phyloP scores from a whole-genome alignment of 2,113 vertebrate genomes.

The Gasterosteus nipponicus region DNA sequence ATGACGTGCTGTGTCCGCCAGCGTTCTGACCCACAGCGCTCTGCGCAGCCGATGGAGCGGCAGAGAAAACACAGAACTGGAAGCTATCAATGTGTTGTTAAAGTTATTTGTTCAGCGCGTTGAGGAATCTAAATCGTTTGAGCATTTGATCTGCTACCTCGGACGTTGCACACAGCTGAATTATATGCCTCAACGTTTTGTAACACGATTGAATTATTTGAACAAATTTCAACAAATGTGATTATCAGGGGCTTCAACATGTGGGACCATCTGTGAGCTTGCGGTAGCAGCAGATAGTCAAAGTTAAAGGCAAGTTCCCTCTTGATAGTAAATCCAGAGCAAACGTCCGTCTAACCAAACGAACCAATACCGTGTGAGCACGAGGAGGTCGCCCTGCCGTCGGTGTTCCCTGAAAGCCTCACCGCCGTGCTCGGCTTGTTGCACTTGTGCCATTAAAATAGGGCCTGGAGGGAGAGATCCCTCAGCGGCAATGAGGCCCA shows the following conservation, averaged over 20 bases:
- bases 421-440: not conserved
- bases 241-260: not conserved
- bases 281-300: not conserved
- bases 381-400: not conserved
- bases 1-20: not conserved
- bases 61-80: not conserved
- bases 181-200: not conserved
- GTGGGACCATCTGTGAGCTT: not conserved
- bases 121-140: not conserved
- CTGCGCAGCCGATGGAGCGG: too few relatives aligned
- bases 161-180: not conserved
- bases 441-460: slow-evolving; percentile 10
- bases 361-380: not conserved
- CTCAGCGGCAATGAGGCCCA: slow-evolving; percentile 5
- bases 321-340: not conserved
- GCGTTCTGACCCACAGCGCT: not conserved
- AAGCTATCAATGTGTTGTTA: not conserved
- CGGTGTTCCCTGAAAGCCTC: not conserved
- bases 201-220: slow-evolving; percentile 16
- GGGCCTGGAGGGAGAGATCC: not conserved
- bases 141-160: not conserved
- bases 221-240: slow-evolving; percentile 4
- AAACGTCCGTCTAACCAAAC: not conserved
- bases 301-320: not conserved
- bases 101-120: not conserved